These are phyloP conservation scores for Toxotes lorentzi DNA, from an alignment of 2,797 vertebrate species.

Conservation along the genomic window DNA sequence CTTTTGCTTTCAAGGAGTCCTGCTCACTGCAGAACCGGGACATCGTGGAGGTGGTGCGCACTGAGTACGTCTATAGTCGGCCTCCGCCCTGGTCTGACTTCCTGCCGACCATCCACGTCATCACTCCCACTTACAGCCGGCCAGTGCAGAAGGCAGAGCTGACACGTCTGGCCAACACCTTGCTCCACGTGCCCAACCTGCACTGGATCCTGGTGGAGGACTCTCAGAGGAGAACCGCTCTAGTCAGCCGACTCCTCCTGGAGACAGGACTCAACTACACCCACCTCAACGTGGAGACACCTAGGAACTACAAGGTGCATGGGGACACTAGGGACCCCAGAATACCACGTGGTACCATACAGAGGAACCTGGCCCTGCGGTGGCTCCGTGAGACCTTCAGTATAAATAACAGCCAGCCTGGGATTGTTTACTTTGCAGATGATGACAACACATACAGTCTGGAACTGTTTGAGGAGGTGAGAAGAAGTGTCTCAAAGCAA, in stretches of 20 bases:
- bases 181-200: conserved; percentile 85
- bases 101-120: conserved; percentile 80
- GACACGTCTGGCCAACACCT: conserved; percentile 85
- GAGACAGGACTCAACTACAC: conserved; percentile 84
- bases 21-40: conserved; percentile 68
- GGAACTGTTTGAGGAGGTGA: conserved; percentile 97
- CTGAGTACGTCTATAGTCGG: conserved; percentile 76
- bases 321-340: conserved; percentile 73
- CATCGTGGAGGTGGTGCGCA: conserved; percentile 76
- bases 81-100: conserved; percentile 80
- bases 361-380: conserved; percentile 85
- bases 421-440: conserved; percentile 96
- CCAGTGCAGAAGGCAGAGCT: conserved; percentile 87
- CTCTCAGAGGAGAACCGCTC: conserved; percentile 67
- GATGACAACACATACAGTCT: conserved; percentile 98
- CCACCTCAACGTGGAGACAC: conserved; percentile 85
- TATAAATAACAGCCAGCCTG: conserved; percentile 77
- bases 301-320: conserved; percentile 75
- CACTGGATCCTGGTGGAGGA: conserved; percentile 89
- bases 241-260: conserved; percentile 79
- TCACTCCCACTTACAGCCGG: conserved; percentile 86
- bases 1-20: conserved; percentile 72
- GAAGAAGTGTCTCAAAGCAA: neutral
- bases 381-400: conserved; percentile 84
- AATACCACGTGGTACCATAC: conserved; percentile 85